These are phyloP conservation scores for Megalops cyprinoides DNA, from an alignment of 2,797 vertebrate genomes.

Conservation along the genomic window DNA sequence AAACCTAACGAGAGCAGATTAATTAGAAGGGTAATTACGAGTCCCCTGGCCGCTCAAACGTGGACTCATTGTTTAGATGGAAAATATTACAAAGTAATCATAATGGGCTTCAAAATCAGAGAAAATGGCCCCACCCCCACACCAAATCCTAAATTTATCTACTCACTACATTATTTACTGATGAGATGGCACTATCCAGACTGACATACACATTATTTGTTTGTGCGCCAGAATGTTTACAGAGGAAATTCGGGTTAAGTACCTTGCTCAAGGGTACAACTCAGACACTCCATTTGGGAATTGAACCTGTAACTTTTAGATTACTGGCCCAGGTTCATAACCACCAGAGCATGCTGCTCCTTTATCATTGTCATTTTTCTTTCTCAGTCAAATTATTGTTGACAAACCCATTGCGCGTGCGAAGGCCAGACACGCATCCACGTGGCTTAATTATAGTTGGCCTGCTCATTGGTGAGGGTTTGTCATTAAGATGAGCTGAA, in stretches of 20 bases:
- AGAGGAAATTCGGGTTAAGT: not conserved
- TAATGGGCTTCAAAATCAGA: conserved; percentile 66
- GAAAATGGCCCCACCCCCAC: conserved; percentile 57
- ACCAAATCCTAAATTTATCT: conserved; percentile 47
- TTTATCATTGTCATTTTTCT: too few relatives aligned
- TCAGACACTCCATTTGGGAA: not conserved
- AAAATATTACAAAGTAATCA: conserved; percentile 65
- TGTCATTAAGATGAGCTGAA: conserved; percentile 4
- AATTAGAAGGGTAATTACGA: conserved; percentile 20
- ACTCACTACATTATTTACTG: conserved; percentile 47
- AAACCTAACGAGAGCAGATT: conserved; percentile 17
- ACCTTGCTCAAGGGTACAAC: not conserved
- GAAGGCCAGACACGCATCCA: not conserved
- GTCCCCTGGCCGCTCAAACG: not conserved
- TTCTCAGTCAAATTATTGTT: too few relatives aligned
- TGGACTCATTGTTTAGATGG: not conserved
- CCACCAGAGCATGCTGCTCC: too few relatives aligned
- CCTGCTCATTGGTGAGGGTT: not conserved
- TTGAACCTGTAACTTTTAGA: conserved; percentile 9
- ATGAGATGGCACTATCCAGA: not conserved
- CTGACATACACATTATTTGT: too few relatives aligned
- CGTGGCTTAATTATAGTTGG: not conserved
- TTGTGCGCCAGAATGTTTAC: not conserved
- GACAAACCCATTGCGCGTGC: not conserved
- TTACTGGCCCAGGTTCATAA: not conserved